Evolutionary conservation across 2,888 invertebrate genomes (phyloP).

Genomic region (Agrotis puta): DNA sequence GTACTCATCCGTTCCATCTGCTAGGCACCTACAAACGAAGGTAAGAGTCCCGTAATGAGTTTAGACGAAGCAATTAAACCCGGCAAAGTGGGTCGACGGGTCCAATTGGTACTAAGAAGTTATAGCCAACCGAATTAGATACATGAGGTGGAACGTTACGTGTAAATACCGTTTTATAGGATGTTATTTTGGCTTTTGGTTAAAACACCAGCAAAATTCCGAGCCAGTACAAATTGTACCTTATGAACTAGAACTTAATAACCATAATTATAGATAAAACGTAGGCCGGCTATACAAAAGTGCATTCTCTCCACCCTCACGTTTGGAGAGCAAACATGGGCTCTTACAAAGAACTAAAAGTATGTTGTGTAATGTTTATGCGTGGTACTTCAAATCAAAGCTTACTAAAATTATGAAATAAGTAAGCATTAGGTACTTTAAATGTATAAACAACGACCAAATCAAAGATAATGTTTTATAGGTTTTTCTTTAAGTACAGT

Average conservation of each 20-base stretch:
- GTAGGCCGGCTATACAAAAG: no score
- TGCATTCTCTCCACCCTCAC: no score
- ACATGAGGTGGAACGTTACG: constrained; percentile 36
- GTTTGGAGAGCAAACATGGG: no score
- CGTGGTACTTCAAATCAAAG: no score
- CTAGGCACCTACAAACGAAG: constrained; percentile 37
- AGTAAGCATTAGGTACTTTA: no score
- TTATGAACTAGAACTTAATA: background rate
- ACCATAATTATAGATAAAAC: background rate
- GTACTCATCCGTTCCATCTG: constrained; percentile 7
- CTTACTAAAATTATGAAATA: no score
- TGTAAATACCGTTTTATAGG: constrained; percentile 9
- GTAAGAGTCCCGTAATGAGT: constrained; percentile 70
- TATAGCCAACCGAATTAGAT: constrained; percentile 68
- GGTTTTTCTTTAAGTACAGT: no score
- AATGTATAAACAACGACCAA: no score
- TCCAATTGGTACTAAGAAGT: constrained; percentile 74
- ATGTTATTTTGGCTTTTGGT: background rate
- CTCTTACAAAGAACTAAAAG: no score
- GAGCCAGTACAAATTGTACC: background rate
- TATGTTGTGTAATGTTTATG: no score
- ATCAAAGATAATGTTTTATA: no score
- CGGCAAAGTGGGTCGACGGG: constrained; percentile 70
- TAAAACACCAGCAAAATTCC: background rate
- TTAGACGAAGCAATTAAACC: constrained; percentile 76